Evolutionary conservation across 2,113 vertebrate genomes (phyloP).

Genomic region (Semnornis frantzii): DNA sequence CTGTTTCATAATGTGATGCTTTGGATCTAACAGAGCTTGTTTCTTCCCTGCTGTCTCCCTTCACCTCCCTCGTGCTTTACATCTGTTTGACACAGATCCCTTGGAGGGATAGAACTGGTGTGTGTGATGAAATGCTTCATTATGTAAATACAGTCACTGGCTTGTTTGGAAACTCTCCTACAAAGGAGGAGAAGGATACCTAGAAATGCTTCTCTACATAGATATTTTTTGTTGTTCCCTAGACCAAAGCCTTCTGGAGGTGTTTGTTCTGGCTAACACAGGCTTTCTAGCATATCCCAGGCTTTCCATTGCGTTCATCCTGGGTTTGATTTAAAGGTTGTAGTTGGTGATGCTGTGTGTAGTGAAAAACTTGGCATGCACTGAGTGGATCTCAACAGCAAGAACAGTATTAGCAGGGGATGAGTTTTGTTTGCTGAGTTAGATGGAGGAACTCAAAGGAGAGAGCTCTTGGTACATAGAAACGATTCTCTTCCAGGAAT

Average conservation of each 20-base stretch:
- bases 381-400: background rate
- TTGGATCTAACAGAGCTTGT: conserved; percentile 18
- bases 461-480: background rate
- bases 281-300: background rate
- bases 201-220: background rate
- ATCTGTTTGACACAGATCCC: background rate
- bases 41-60: background rate
- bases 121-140: background rate
- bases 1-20: background rate
- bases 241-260: background rate
- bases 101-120: background rate
- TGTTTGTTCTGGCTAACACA: background rate
- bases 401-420: background rate
- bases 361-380: background rate
- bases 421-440: background rate
- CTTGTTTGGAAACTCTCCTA: background rate
- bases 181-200: background rate
- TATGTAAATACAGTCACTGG: background rate
- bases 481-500: background rate
- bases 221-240: background rate
- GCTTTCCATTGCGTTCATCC: background rate
- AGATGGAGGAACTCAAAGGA: background rate
- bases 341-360: background rate
- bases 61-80: conserved; percentile 12
- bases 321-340: background rate